A percentile compares a stretch with the other conserved stretches of the same genome.
phyloP scores from a whole-genome alignment of 2,113 vertebrate genomes.

The Sprattus sprattus region DNA sequence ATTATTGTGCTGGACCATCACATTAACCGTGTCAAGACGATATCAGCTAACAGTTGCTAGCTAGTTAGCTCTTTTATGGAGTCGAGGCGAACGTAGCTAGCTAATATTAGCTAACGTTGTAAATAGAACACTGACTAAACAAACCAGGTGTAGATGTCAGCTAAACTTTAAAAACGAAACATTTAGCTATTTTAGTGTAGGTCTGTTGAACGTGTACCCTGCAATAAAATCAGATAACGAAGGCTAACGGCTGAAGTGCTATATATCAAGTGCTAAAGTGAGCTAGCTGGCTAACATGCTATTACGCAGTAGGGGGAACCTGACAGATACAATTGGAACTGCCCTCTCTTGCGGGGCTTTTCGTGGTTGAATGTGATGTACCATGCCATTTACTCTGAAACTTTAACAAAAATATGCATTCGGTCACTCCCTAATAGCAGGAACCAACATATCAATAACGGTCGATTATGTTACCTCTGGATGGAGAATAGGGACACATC shows the following conservation, averaged over 20 bases:
- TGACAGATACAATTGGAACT: slow-evolving; percentile 40
- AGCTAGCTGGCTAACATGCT: slow-evolving; percentile 54
- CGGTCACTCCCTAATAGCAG: neutral
- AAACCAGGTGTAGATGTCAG: neutral
- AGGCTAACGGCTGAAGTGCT: neutral
- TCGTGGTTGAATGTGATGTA: neutral
- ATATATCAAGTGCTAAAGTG: neutral
- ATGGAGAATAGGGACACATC: slow-evolving; percentile 92
- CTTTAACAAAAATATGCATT: neutral
- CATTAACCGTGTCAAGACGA: neutral
- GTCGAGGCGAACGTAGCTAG: neutral
- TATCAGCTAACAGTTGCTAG: slow-evolving; percentile 6
- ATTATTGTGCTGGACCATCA: neutral
- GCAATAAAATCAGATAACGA: neutral
- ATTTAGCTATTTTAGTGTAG: neutral
- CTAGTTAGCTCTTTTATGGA: slow-evolving; percentile 10
- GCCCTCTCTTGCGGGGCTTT: slow-evolving; percentile 18
- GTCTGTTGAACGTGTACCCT: neutral
- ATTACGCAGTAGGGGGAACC: slow-evolving; percentile 38
- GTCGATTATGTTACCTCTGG: slow-evolving; percentile 79
- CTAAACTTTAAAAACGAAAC: neutral
- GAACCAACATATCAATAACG: neutral
- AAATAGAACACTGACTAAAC: neutral
- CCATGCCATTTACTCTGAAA: neutral
- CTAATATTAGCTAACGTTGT: slow-evolving; percentile 11